Conservation (phyloP, 2,113 vertebrate species). For the Trematocara stigmaticum region DNA sequence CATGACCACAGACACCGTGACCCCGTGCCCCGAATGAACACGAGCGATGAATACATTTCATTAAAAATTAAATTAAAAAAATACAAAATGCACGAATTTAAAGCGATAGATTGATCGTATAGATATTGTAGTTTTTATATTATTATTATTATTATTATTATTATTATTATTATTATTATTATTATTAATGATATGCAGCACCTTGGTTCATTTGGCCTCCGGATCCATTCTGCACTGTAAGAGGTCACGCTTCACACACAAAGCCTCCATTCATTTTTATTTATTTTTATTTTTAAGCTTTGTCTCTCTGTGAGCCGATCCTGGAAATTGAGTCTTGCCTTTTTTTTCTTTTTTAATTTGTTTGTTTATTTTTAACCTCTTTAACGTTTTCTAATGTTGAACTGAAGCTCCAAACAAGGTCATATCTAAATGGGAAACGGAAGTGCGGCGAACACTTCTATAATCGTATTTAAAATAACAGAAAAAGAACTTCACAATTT, state of each 20-base stretch:
- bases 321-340: background rate
- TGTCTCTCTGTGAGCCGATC: constrained; percentile 37
- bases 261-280: constrained; percentile 66
- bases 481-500: background rate
- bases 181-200: background rate
- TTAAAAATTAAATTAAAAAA: background rate
- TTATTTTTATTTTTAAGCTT: background rate
- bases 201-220: background rate
- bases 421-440: background rate
- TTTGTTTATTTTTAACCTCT: background rate
- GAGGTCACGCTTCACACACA: constrained; percentile 45
- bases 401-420: background rate
- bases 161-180: background rate
- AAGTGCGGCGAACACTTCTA: background rate
- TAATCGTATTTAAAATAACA: background rate
- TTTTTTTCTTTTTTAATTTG: background rate
- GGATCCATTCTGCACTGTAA: background rate
- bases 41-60: background rate
- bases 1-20: background rate
- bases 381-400: background rate
- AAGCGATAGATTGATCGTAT: background rate
- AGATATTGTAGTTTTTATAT: background rate
- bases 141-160: background rate
- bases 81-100: background rate
- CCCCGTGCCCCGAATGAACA: background rate